Percentiles rank a stretch among this genome's conserved stretches.
phyloP scores from a whole-genome alignment of 1,140 invertebrate genomes.

The Caenorhabditis remanei region DNA sequence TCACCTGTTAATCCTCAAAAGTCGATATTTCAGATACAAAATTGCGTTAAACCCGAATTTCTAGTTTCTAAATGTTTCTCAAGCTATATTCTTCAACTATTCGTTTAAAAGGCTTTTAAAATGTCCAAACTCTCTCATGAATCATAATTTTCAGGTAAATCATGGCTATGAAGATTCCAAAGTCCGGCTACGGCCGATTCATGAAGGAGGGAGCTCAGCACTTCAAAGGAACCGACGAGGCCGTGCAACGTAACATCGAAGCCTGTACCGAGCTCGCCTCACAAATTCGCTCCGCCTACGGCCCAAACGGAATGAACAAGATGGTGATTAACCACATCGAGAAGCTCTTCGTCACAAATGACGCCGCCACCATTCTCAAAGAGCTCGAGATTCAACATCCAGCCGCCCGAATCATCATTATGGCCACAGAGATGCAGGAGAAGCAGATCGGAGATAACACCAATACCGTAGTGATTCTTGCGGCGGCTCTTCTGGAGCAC shows the following conservation, averaged over 20 bases:
- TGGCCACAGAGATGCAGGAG: constrained; percentile 97
- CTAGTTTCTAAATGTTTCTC: too few species aligned
- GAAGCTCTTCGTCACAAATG: constrained; percentile 98
- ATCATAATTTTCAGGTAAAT: constrained; percentile 4
- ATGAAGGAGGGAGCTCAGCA: constrained; percentile 81
- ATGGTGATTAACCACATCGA: constrained; percentile 99
- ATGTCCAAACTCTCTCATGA: not conserved
- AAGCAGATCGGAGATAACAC: constrained; percentile 97
- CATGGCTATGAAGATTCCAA: constrained; percentile 76
- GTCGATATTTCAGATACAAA: too few species aligned
- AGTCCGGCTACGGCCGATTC: constrained; percentile 76
- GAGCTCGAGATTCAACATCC: constrained; percentile 97
- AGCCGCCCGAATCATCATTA: constrained; percentile 94
- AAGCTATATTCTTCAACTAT: too few species aligned
- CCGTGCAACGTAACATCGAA: constrained; percentile 92
- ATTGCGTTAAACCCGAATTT: too few species aligned
- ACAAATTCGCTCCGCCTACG: constrained; percentile 93
- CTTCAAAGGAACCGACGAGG: constrained; percentile 95
- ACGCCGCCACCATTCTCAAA: constrained; percentile 96
- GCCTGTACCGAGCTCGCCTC: constrained; percentile 95
- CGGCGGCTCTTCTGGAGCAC: constrained; percentile 90
- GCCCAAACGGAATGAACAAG: constrained; percentile 97
- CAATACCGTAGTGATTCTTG: constrained; percentile 95
- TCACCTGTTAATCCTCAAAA: too few species aligned
- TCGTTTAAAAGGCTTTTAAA: not conserved